Base-by-base conservation (phyloP, 2,888 invertebrate genomes). In the Pimpla rufipes region DNA sequence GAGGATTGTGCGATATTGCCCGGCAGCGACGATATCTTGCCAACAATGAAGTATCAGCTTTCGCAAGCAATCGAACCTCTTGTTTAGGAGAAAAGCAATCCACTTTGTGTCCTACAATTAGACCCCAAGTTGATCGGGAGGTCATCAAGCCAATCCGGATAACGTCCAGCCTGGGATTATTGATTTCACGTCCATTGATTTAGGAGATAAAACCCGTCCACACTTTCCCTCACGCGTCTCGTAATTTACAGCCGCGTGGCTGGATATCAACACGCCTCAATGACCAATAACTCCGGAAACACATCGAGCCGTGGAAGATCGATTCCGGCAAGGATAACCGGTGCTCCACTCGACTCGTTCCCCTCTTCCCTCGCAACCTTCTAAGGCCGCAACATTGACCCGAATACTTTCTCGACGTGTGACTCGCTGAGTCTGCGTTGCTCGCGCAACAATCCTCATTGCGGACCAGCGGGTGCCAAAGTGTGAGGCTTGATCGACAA, bases 321-420 rank as follows among this genome's bases (percentile, higher is more conserved):
- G 80, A 83, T 87, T 83, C 71, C 55, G 84, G 85, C 91, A 92
- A 92, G 92, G 92, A 85, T 88, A 90, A 91, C 92, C 80, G 42
- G 84, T 84, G 47, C 42, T 59, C 35, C 10, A 21, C 55, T 35
- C 66, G 85, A 73, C 88, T 89, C 62, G 76, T 79, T 76, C 80
- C 81, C 77, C 74, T 74, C 57, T 77, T 77, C 52, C 21, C 62
- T 75, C 64, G 76, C 73, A n/a, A n/a, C n/a, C n/a, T n/a, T 82
- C 87, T 86, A 88, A 91, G 91, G 90, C 87, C 89, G 85, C 81
- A 89, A 90, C 92, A 92, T 91, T 92, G 92, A 90, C 92, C 92
- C 83, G 84, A 87, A 91, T 92, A 87, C 87, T 84, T 23, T 47
- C 73, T 37, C 76, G 18, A 71, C 64, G 77, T 78, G 37, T 21